Conservation (phyloP, 2,113 vertebrate species). For the Gila orcuttii region DNA sequence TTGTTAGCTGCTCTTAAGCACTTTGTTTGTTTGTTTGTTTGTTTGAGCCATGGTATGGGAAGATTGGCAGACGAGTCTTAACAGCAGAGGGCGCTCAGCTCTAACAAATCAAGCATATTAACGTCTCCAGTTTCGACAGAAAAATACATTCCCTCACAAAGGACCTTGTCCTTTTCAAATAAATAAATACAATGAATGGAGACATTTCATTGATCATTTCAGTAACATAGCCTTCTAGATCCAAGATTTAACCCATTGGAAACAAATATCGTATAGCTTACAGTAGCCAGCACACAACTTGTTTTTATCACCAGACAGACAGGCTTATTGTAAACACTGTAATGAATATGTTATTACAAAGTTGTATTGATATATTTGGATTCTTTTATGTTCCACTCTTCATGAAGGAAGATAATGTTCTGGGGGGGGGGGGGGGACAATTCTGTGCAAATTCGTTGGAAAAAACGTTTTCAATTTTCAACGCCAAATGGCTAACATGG, state of each 20-base stretch:
- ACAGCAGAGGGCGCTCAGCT: slow-evolving; percentile 44
- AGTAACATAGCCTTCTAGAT: neutral
- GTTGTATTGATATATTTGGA: neutral
- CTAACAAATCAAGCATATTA: neutral
- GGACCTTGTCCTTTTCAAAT: neutral
- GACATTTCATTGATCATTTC: neutral
- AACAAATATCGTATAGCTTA: no score
- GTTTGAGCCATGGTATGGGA: neutral
- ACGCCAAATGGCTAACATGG: neutral
- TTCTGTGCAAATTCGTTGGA: neutral
- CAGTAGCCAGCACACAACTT: no score
- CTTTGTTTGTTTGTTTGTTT: neutral
- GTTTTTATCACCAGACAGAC: no score
- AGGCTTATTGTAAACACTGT: neutral
- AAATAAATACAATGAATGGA: neutral
- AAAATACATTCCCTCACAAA: neutral
- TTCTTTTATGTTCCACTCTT: neutral
- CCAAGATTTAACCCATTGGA: neutral
- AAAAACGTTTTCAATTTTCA: neutral
- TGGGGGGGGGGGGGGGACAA: no score
- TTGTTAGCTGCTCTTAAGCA: neutral
- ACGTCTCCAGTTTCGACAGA: neutral
- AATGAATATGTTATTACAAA: neutral
- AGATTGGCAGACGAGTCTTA: neutral
- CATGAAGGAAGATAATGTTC: neutral